phyloP scores from a whole-genome alignment of 2,888 invertebrate species.

The Rhogogaster chlorosoma region DNA sequence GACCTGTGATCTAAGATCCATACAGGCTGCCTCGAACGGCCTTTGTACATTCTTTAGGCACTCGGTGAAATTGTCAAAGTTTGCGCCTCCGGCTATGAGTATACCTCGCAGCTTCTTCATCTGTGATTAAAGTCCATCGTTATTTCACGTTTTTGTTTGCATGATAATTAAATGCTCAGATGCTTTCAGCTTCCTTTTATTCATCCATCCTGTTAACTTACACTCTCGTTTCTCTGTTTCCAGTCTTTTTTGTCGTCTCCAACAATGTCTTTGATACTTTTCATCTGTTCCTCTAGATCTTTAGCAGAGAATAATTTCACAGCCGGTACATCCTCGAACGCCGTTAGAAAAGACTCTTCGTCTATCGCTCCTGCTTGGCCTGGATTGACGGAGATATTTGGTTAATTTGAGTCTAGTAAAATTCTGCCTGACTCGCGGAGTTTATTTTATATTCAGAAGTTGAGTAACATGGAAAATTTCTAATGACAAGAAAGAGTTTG shows the following conservation, averaged over 20 bases:
- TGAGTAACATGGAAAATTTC: neutral
- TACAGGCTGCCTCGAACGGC: constrained; percentile 89
- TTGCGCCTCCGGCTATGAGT: constrained; percentile 88
- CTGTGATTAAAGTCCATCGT: constrained; percentile 78
- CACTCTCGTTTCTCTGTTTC: constrained; percentile 96
- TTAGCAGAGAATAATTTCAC: constrained; percentile 90
- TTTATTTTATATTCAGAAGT: neutral
- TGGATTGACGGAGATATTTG: constrained; percentile 52
- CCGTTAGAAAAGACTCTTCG: constrained; percentile 91
- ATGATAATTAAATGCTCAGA: constrained; percentile 9
- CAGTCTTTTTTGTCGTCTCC: constrained; percentile 93
- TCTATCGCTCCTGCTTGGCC: constrained; percentile 92
- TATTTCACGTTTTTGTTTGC: neutral
- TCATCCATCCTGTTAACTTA: constrained; percentile 76
- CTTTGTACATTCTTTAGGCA: constrained; percentile 89
- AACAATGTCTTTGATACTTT: constrained; percentile 86
- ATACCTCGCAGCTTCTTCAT: constrained; percentile 92
- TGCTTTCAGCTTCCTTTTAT: neutral
- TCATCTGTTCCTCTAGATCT: constrained; percentile 91
- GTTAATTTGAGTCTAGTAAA: neutral
- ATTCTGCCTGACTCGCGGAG: constrained; percentile 34
- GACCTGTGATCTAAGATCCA: constrained; percentile 95
- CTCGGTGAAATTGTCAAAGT: constrained; percentile 86
- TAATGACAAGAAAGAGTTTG: neutral
- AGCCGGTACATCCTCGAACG: constrained; percentile 91